Evolutionary conservation across 37 sponge, comb jelly and placozoan genomes (phyloP), one percentile per base, ranked within the genome.

Genomic region (Geodia barretti): DNA sequence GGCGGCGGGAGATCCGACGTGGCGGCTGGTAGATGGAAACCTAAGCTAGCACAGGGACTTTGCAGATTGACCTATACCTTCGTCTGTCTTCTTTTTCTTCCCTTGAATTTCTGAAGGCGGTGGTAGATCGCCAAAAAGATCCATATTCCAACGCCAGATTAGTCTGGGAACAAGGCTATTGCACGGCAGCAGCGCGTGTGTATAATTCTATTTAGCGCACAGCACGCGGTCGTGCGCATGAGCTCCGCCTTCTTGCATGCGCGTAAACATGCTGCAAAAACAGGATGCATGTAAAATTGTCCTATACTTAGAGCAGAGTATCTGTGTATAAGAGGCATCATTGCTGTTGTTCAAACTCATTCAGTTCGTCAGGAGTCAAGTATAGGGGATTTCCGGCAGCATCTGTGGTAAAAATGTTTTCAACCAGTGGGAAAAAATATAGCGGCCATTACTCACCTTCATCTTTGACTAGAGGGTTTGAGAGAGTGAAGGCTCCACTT

Each of bases 71-170:
- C 8, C 32, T 25, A 9, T 30, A 30, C 67, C 28, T 25, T 65
- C 54, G 8, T 8, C 23, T 8, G 9, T 30, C 5, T 65, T 31
- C 32, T 65, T 31, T 65, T 65, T 5, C 67, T 65, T 65, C 20
- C 31, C 17, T 65, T 26, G 54, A 11, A 8, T 28, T 8, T 54
- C 78, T 21, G 77, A 47, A 17, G 86, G 79, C n/a, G 86, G 79
- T 78, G 86, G 86, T 26, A 85, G 65, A 58, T 78, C 79, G 4
- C 74, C 86, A 59, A 85, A 85, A 2, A 85, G 79, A 78, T 84
- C 85, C 78, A 80, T 80, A 14, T n/a, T n/a, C n/a, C n/a, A n/a
- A n/a, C n/a, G n/a, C n/a, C n/a, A n/a, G n/a, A 63, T 63, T 5
- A 29, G 64, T 29, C 28, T 29, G 64, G 25, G 64, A 63, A 29